Percentiles rank a stretch among this genome's conserved stretches.
Conservation (phyloP, 2,797 vertebrate genomes). For the Sebastes jordani region DNA sequence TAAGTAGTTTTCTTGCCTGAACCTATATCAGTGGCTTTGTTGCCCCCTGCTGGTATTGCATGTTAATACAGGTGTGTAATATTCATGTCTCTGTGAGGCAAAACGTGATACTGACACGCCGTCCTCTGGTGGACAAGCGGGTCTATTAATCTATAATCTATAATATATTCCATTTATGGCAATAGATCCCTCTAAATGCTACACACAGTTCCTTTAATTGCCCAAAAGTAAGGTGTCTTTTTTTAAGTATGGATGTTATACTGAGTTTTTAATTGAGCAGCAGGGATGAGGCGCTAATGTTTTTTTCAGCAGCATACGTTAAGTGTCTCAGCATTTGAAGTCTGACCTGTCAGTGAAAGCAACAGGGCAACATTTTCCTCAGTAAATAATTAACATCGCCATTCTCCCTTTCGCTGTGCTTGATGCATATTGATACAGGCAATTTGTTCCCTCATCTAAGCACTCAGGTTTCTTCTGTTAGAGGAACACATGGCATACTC, state of each 20-base stretch:
- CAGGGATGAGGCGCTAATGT: conserved; percentile 52
- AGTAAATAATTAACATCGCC: conserved; percentile 72
- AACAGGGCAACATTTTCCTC: conserved; percentile 64
- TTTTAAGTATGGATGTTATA: conserved; percentile 8
- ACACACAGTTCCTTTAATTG: background rate
- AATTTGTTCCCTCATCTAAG: conserved; percentile 69
- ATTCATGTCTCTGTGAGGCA: too few relatives aligned
- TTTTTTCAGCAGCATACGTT: conserved; percentile 55
- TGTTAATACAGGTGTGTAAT: too few relatives aligned
- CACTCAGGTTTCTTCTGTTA: conserved; percentile 59
- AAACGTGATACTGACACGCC: too few relatives aligned
- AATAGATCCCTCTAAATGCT: too few relatives aligned
- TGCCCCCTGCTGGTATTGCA: too few relatives aligned
- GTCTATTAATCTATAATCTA: too few relatives aligned
- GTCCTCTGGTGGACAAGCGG: too few relatives aligned
- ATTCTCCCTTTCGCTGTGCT: conserved; percentile 53
- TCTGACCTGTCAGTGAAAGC: conserved; percentile 69
- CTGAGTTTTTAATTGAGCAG: conserved; percentile 66
- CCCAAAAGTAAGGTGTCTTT: background rate
- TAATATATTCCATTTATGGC: background rate
- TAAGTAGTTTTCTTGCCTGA: too few relatives aligned
- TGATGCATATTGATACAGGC: conserved; percentile 69
- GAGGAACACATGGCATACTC: conserved; percentile 53
- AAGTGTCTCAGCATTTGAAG: conserved; percentile 67
- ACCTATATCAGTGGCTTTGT: too few relatives aligned